These are phyloP conservation scores for Herminia tarsipennalis DNA, from an alignment of 2,888 invertebrate genomes.

Conservation along the genomic window DNA sequence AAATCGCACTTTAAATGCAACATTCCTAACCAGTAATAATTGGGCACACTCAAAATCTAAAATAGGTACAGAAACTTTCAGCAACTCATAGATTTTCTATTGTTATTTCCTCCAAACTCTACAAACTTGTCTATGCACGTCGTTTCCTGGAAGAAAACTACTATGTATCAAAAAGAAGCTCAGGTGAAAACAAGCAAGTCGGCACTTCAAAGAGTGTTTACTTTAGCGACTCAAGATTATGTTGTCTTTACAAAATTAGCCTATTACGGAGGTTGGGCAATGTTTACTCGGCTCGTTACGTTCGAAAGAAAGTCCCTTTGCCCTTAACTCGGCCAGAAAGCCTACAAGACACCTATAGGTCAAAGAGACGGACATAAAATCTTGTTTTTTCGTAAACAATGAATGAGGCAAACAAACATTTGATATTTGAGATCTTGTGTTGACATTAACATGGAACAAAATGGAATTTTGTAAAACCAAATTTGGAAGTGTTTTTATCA, in stretches of 20 bases:
- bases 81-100: too few species aligned
- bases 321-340: constrained; percentile 34
- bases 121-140: background rate
- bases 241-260: constrained; percentile 80
- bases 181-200: constrained; percentile 66
- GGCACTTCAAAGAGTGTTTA: constrained; percentile 71
- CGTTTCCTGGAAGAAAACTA: constrained; percentile 16
- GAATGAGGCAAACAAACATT: constrained; percentile 28
- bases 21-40: too few species aligned
- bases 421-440: constrained; percentile 12
- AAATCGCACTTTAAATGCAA: too few species aligned
- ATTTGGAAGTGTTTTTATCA: constrained; percentile 6
- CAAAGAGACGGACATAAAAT: constrained; percentile 3
- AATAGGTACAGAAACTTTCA: too few species aligned
- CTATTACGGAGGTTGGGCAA: constrained; percentile 70
- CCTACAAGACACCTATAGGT: constrained; percentile 9
- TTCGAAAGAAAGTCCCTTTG: constrained; percentile 60
- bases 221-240: constrained; percentile 67
- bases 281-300: constrained; percentile 64
- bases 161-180: constrained; percentile 36
- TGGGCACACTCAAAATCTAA: too few species aligned
- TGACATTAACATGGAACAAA: constrained; percentile 3
- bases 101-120: background rate
- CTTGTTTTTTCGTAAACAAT: constrained; percentile 34
- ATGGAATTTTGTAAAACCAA: constrained; percentile 1